A percentile compares a stretch with the other conserved stretches of the same genome.
Evolutionary conservation across 1,140 invertebrate genomes (phyloP).

Genomic region (Planococcus citri): DNA sequence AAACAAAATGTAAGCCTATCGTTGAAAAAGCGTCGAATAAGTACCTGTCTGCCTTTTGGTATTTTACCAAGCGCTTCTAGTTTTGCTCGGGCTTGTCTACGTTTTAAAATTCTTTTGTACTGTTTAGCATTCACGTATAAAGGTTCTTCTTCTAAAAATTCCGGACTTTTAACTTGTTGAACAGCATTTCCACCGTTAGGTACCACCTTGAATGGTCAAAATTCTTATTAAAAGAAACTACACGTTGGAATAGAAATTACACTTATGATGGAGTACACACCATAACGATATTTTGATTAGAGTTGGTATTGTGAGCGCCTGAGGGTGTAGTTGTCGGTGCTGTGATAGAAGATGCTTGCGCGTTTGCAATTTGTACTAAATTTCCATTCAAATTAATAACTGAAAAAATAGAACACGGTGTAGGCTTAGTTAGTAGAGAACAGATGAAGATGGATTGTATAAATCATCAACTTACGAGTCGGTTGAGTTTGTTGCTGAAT

Average conservation of each 20-base stretch:
- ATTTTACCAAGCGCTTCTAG: slow-evolving; percentile 87
- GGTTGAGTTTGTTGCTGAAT: slow-evolving; percentile 43
- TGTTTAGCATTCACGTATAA: slow-evolving; percentile 99
- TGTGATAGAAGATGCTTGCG: slow-evolving; percentile 33
- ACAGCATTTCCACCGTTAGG: slow-evolving; percentile 15
- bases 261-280: slow-evolving; percentile 30
- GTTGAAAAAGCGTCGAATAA: slow-evolving; percentile 21
- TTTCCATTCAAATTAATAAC: slow-evolving; percentile 62
- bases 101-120: slow-evolving; percentile 82
- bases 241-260: background rate
- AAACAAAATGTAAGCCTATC: background rate
- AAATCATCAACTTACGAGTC: slow-evolving; percentile 41
- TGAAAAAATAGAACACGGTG: slow-evolving; percentile 29
- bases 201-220: slow-evolving; percentile 25
- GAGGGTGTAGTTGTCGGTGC: slow-evolving; percentile 38
- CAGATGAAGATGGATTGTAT: no score
- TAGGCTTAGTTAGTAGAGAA: background rate
- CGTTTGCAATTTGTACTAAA: slow-evolving; percentile 47
- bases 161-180: slow-evolving; percentile 40
- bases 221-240: background rate
- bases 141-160: slow-evolving; percentile 80
- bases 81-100: slow-evolving; percentile 78
- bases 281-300: slow-evolving; percentile 49
- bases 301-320: slow-evolving; percentile 36
- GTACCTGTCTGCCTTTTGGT: slow-evolving; percentile 84